Evolutionary conservation across 2,797 vertebrate species (phyloP).

Genomic region (Phataginus tricuspis): DNA sequence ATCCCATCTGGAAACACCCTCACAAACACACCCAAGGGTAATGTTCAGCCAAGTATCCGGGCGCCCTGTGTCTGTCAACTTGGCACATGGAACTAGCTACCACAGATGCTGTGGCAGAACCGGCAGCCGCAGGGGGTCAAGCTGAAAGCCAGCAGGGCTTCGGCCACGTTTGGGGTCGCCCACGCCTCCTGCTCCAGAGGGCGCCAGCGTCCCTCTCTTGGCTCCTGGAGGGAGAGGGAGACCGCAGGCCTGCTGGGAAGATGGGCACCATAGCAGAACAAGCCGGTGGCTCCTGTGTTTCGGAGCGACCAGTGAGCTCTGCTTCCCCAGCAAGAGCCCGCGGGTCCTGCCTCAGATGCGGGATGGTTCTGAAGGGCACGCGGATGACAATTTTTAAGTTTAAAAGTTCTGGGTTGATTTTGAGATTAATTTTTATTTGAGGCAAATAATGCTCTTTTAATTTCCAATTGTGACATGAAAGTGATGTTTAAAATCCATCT

Average conservation of each 20-base stretch:
- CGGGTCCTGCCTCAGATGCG: neutral
- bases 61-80: neutral
- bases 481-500: neutral
- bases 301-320: neutral
- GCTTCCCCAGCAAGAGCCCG: neutral
- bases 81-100: neutral
- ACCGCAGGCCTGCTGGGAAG: neutral
- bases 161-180: neutral
- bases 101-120: neutral
- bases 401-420: neutral
- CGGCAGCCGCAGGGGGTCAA: rapidly evolving
- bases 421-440: neutral
- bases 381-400: neutral
- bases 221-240: neutral
- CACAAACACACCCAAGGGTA: neutral
- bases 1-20: neutral
- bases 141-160: neutral
- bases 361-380: neutral
- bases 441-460: neutral
- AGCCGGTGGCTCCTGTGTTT: too few species aligned
- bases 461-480: neutral
- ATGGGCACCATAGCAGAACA: neutral
- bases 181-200: neutral
- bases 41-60: neutral
- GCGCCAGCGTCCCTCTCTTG: neutral